Conservation (phyloP, 2,113 vertebrate genomes). For the Myocastor coypus region DNA sequence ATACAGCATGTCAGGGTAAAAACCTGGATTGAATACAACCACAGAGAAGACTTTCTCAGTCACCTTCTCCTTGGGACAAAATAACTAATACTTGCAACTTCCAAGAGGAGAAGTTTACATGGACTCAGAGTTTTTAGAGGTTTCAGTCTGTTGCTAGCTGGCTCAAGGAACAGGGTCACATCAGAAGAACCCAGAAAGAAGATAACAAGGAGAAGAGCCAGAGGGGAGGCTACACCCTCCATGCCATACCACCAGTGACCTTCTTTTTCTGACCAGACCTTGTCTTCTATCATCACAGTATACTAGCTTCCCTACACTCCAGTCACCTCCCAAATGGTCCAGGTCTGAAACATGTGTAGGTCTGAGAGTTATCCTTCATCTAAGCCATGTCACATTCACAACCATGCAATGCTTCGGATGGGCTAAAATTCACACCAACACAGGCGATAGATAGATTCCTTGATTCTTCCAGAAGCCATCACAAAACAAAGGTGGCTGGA, state of each 20-base stretch:
- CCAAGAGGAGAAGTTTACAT: not conserved
- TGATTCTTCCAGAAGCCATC: not conserved
- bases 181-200: not conserved
- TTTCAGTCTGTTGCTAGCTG: not conserved
- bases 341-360: not conserved
- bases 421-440: not conserved
- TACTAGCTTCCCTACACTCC: not conserved
- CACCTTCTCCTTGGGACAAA: not conserved
- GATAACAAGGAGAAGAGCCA: not conserved
- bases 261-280: not conserved
- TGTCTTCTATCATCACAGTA: not conserved
- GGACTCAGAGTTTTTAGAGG: not conserved
- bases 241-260: not conserved
- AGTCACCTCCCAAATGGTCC: not conserved
- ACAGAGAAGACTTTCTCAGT: not conserved
- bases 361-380: not conserved
- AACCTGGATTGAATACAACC: not conserved
- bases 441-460: not conserved
- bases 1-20: not conserved
- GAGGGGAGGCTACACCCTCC: not conserved
- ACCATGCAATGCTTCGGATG: not conserved
- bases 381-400: not conserved
- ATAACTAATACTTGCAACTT: not conserved
- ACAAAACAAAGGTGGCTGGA: constrained; percentile 4
- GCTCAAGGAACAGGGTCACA: not conserved